These are phyloP conservation scores for Amblyjoppa proteus DNA, from an alignment of 2,888 invertebrate genomes.

Conservation along the genomic window DNA sequence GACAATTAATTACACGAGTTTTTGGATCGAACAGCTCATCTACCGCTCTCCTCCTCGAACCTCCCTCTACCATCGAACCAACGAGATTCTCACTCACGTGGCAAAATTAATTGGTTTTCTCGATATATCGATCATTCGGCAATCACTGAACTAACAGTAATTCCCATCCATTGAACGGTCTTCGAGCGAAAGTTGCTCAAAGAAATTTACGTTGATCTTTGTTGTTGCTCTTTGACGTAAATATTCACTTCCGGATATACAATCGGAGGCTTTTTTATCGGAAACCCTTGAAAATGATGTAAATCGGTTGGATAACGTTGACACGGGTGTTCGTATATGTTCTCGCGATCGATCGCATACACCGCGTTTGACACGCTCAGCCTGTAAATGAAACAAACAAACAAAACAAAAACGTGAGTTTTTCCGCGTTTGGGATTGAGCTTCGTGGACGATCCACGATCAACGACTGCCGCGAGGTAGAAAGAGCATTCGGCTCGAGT, in stretches of 20 bases:
- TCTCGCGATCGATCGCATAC: neutral
- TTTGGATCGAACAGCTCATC: slow-evolving; percentile 8
- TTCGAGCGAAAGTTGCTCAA: neutral
- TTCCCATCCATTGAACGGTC: neutral
- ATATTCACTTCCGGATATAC: neutral
- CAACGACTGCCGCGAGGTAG: slow-evolving; percentile 77
- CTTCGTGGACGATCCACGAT: slow-evolving; percentile 78
- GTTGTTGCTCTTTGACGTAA: neutral
- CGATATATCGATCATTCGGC: too few relatives aligned
- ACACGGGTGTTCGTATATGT: neutral
- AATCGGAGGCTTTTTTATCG: neutral
- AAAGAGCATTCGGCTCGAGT: slow-evolving; percentile 70
- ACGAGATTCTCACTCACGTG: slow-evolving; percentile 16
- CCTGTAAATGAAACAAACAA: neutral
- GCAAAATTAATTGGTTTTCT: slow-evolving; percentile 20
- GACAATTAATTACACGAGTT: slow-evolving; percentile 60
- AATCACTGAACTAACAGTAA: too few relatives aligned
- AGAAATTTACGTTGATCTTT: neutral
- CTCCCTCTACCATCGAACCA: slow-evolving; percentile 32
- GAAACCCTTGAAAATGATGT: neutral
- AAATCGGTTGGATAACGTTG: neutral
- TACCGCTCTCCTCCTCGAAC: slow-evolving; percentile 1
- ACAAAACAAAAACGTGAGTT: neutral
- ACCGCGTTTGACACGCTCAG: neutral
- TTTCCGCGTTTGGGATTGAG: slow-evolving; percentile 59